phyloP scores from a whole-genome alignment of 2,888 invertebrate species.

The Drosophila tripunctata region DNA sequence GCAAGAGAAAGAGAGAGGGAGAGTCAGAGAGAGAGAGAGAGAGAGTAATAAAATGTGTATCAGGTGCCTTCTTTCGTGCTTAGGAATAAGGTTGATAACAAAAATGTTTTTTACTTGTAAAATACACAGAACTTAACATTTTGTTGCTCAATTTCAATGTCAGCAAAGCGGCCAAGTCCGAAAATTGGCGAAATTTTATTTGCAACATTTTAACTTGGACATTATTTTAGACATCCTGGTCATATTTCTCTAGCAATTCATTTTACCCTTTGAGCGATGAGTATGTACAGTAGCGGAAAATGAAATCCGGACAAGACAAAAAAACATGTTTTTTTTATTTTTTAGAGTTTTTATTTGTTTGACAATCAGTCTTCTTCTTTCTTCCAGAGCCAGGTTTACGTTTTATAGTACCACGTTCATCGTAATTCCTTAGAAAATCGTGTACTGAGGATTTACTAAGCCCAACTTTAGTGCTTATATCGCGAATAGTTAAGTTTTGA shows the following conservation, averaged over 20 bases:
- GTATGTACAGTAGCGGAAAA: too few relatives aligned
- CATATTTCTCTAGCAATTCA: background rate
- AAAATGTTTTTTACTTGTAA: slow-evolving; percentile 38
- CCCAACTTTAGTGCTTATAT: too few relatives aligned
- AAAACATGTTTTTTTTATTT: too few relatives aligned
- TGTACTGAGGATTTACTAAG: too few relatives aligned
- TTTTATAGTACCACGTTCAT: too few relatives aligned
- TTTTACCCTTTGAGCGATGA: background rate
- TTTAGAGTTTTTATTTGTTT: too few relatives aligned
- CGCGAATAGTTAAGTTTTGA: too few relatives aligned
- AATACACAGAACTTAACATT: slow-evolving; percentile 42
- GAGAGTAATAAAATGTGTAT: too few relatives aligned
- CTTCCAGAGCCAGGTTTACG: too few relatives aligned
- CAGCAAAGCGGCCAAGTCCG: slow-evolving; percentile 37
- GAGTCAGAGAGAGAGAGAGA: background rate
- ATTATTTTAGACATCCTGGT: background rate
- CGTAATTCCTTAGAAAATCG: too few relatives aligned
- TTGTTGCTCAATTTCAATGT: slow-evolving; percentile 35
- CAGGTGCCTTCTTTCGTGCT: slow-evolving; percentile 1
- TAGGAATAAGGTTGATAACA: slow-evolving; percentile 18
- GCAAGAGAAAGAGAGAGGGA: background rate
- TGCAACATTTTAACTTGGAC: slow-evolving; percentile 31
- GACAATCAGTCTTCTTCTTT: too few relatives aligned
- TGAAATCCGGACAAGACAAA: too few relatives aligned
- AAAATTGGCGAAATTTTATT: slow-evolving; percentile 63